Conservation (phyloP, 2,888 invertebrate species). For the Drosophila anceps region DNA sequence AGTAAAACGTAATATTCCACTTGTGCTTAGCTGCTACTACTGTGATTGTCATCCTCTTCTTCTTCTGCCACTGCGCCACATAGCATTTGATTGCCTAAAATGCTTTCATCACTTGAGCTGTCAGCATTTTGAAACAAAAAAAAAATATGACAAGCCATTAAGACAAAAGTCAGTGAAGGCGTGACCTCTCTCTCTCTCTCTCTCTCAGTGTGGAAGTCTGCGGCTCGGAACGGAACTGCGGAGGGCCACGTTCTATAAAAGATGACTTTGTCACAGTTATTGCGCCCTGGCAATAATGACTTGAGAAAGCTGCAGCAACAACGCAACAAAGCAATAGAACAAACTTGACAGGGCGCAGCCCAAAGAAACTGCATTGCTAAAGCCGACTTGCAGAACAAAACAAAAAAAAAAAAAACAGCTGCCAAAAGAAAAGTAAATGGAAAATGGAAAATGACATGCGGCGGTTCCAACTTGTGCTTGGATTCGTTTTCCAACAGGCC, state of each 20-base stretch:
- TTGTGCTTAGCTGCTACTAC: not conserved
- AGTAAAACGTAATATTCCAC: not conserved
- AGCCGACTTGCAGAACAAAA: slow-evolving; percentile 60
- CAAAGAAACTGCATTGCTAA: slow-evolving; percentile 42
- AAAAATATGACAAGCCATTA: slow-evolving; percentile 64
- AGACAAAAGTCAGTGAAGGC: slow-evolving; percentile 60
- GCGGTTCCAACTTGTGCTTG: slow-evolving; percentile 44
- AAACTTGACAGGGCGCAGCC: slow-evolving; percentile 32
- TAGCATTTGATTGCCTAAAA: slow-evolving; percentile 17
- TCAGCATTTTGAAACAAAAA: slow-evolving; percentile 45
- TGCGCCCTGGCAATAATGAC: slow-evolving; percentile 72
- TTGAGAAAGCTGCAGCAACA: slow-evolving; percentile 57
- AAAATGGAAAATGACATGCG: slow-evolving; percentile 66
- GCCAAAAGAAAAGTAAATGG: slow-evolving; percentile 61
- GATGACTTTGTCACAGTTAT: slow-evolving; percentile 76
- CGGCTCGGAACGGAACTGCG: slow-evolving; percentile 38
- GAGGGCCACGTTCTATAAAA: slow-evolving; percentile 44
- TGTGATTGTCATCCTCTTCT: not conserved
- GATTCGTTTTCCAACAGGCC: slow-evolving; percentile 36
- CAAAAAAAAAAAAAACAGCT: slow-evolving; percentile 54
- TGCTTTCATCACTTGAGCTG: slow-evolving; percentile 39
- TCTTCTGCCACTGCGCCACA: not conserved
- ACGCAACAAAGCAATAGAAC: not conserved
- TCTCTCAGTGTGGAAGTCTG: slow-evolving; percentile 8
- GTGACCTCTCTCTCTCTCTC: slow-evolving; percentile 35